Base-by-base conservation (phyloP, 2,888 invertebrate species). In the Watsonalla cultraria region DNA sequence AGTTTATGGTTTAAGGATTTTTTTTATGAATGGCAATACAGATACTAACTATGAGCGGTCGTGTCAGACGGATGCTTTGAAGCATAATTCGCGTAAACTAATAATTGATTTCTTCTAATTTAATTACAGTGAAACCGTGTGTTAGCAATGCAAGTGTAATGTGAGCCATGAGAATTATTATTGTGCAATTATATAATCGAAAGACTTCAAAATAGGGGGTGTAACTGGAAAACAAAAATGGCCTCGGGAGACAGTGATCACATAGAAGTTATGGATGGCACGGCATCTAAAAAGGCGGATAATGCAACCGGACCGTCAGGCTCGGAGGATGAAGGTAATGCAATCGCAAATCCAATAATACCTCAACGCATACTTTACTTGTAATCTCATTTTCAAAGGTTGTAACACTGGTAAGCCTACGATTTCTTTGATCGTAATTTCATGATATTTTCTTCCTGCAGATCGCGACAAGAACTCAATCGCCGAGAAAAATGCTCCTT, bases 201-300 rank as follows among this genome's bases (percentile, higher is more conserved):
- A 75, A 81, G 80, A 86, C 86, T 81, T 79, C 70, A 80, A 84
- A 84, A 82, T 84, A 84, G 83, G 86, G 85, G 87, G 85, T 88
- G 87, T 86, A 83, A 79, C 74, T 79, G 68, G 76, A 75, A 82
- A 86, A 81, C 78, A 83, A 90, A 90, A 86, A 96, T 96, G 96
- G 96, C 96, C 93, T 95, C 96, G 88, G 95, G 95, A 82, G 95
- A 95, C 90, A 94, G 94, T 82, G 95, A 95, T 91, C 93, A 93
- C 83, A 95, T 96, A 80, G 95, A 96, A 92, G 92, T 89, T 64
- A 88, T 94, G 88, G 95, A 95, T 87, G 92, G 93, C 82, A 92
- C 93, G 77, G 90, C 92, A 70, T 84, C 89, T 60, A 92, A 90
- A 83, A 94, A 93, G 76, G 92, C 93, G 74, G 92, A 92, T 76